Conservation (phyloP, 2,888 invertebrate species). For the Amiota mariae region DNA sequence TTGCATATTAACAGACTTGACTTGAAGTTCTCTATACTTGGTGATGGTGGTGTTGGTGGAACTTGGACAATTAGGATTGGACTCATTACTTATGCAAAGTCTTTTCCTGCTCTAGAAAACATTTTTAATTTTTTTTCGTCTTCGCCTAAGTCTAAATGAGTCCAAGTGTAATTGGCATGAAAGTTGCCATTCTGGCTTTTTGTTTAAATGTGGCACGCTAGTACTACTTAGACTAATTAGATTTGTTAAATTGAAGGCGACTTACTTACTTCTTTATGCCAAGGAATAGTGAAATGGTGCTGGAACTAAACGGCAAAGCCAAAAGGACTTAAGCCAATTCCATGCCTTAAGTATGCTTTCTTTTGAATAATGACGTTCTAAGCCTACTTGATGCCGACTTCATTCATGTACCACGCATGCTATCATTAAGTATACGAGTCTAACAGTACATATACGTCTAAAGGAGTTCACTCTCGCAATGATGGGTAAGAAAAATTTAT, state of each 20-base stretch:
- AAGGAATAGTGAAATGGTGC: neutral
- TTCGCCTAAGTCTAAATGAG: slow-evolving; percentile 24
- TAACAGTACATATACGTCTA: too few relatives aligned
- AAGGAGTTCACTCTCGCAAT: neutral
- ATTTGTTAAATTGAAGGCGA: slow-evolving; percentile 17
- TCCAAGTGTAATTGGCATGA: slow-evolving; percentile 55
- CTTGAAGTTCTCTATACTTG: too few relatives aligned
- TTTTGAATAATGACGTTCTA: neutral
- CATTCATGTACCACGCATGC: neutral
- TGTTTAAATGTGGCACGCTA: slow-evolving; percentile 20
- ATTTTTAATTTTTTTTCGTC: neutral
- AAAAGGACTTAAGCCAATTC: slow-evolving; percentile 11
- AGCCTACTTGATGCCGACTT: slow-evolving; percentile 18
- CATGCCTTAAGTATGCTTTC: slow-evolving; percentile 1
- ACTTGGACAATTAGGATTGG: slow-evolving; percentile 26
- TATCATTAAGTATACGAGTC: neutral
- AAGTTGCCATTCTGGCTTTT: slow-evolving; percentile 44
- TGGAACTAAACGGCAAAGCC: neutral
- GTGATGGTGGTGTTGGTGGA: neutral
- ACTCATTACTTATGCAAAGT: slow-evolving; percentile 27
- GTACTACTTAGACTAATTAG: slow-evolving; percentile 28
- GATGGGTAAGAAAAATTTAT: slow-evolving; percentile 8
- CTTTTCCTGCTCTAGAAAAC: neutral
- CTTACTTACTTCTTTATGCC: slow-evolving; percentile 15
- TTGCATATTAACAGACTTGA: too few relatives aligned